Conservation (phyloP, 2,113 vertebrate genomes). For the Ciconia stormi region DNA sequence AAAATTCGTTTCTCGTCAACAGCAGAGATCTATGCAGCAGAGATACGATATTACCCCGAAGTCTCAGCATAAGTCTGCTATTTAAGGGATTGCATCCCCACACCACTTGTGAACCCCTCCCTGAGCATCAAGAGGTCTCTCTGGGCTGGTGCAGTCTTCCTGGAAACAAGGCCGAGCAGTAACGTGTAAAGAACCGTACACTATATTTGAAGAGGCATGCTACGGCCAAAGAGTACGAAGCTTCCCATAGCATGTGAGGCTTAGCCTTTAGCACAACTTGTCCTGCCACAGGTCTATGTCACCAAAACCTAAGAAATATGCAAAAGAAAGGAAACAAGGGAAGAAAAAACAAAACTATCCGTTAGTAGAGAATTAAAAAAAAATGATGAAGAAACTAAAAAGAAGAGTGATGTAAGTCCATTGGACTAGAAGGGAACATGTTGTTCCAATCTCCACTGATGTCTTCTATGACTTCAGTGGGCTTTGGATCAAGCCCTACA, state of each 20-base stretch:
- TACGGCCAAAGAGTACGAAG: slow-evolving; percentile 62
- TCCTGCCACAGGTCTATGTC: slow-evolving; percentile 72
- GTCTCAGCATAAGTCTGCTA: slow-evolving; percentile 18
- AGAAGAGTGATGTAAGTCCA: background rate
- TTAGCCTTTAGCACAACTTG: slow-evolving; percentile 70
- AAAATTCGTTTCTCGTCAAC: background rate
- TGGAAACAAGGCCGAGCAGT: slow-evolving; percentile 69
- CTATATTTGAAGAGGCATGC: slow-evolving; percentile 53
- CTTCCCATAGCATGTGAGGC: slow-evolving; percentile 26
- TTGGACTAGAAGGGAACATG: slow-evolving; percentile 25
- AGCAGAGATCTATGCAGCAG: slow-evolving; percentile 25
- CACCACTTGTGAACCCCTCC: slow-evolving; percentile 45
- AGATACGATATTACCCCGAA: slow-evolving; percentile 46
- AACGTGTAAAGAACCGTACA: slow-evolving; percentile 49
- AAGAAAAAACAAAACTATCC: slow-evolving; percentile 60
- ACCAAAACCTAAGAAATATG: slow-evolving; percentile 67
- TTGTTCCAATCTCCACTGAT: background rate
- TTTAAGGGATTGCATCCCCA: slow-evolving; percentile 29
- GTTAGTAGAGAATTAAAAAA: slow-evolving; percentile 58
- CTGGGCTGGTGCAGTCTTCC: slow-evolving; percentile 48
- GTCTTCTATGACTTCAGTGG: background rate
- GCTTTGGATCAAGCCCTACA: background rate
- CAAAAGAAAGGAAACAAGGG: slow-evolving; percentile 51
- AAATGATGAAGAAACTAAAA: slow-evolving; percentile 41
- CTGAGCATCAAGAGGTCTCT: slow-evolving; percentile 27